Evolutionary conservation across 2,888 invertebrate species (phyloP).

Genomic region (Sarcophaga rosellei): DNA sequence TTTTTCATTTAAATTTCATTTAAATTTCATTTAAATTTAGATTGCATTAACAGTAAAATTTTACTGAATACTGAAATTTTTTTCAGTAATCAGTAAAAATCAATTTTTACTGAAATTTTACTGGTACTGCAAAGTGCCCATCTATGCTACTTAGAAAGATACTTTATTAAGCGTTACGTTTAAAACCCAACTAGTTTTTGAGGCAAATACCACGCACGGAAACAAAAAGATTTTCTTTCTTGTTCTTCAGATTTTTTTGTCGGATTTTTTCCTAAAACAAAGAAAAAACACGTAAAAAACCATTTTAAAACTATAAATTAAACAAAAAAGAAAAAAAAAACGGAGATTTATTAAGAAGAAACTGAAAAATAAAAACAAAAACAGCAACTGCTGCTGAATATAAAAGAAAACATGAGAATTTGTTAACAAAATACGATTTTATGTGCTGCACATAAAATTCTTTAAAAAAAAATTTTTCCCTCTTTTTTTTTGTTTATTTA

Average conservation of each 20-base stretch:
- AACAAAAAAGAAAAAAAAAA: background rate
- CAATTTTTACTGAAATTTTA: no score
- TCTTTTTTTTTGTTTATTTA: background rate
- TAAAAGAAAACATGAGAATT: conserved; percentile 10
- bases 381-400: conserved; percentile 4
- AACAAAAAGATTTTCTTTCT: background rate
- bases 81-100: no score
- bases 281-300: background rate
- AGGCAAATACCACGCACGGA: background rate
- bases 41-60: no score
- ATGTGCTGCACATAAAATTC: conserved; percentile 5
- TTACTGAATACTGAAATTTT: no score
- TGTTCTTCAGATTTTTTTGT: background rate
- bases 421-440: conserved; percentile 23
- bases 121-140: no score
- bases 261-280: background rate
- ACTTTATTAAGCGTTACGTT: background rate
- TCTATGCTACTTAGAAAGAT: background rate
- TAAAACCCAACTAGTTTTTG: background rate
- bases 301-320: background rate
- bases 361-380: background rate
- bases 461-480: background rate
- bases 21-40: no score
- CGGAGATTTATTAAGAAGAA: background rate
- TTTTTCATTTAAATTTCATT: no score